Evolutionary conservation across 2,113 vertebrate species (phyloP), one percentile per base, ranked within the genome.

Genomic region (Podocnemis expansa): DNA sequence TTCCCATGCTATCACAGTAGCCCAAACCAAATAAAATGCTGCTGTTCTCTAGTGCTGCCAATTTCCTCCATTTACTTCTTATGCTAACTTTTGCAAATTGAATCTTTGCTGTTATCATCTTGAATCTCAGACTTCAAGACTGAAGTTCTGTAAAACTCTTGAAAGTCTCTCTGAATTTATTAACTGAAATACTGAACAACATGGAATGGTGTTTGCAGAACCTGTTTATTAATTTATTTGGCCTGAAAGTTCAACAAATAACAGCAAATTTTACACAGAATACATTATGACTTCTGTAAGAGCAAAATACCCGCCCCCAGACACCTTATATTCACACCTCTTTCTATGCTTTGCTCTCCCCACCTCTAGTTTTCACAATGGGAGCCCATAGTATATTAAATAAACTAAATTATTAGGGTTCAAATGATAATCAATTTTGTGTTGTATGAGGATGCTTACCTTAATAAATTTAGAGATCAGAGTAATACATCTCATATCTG

Each of bases 61-160:
- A 41, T 75, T 80, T 93, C 52, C 56, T 52, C 41, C 41, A 54
- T 58, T 80, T 43, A 45, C 70, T 93, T 81, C 82, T 82, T 67
- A 70, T 17, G 11, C 0, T 21, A 78, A 70, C 16, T 93, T 83
- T 88, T 92, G 29, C 51, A 49, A 56, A 75, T 52, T 81, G 58
- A 78, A 88, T 43, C 27, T 45, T 25, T 49, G 3, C 16, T 73
- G 60, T 80, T 86, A 83, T 47, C 41, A 83, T 47, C 41, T 58
- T 90, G 17, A 80, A 87, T 89, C 81, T 85, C 78, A 70, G 52
- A 78, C 85, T 94, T 93, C 83, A 91, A 85, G 70, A 92, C 83
- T 89, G 82, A n/a, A 85, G 85, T 3, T 92, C 49, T 67, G 34
- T 3, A 89, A 79, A 79, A 49, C 78, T 84, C 84, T 67, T 34